Evolutionary conservation across 2,113 vertebrate species (phyloP), one percentile per base, ranked within the genome.

Genomic region (Cynocephalus volans): DNA sequence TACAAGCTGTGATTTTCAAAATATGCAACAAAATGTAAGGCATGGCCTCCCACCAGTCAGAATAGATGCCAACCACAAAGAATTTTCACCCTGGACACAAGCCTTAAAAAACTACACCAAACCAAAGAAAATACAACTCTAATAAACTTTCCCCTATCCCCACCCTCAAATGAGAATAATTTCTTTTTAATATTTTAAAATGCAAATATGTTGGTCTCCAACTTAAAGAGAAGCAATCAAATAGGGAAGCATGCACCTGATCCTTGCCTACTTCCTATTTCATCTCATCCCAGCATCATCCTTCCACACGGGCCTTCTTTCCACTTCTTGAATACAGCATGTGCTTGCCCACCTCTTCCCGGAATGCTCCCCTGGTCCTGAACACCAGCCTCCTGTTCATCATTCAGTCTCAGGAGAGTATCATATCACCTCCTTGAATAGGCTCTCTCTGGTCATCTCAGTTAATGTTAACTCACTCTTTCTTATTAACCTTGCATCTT

Each of bases 71-170:
- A 84, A 36, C 21, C 33, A 58, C 21, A 70, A 73, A 75, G 45
- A 70, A 75, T 80, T 92, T 58, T 54, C 45, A 64, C 58, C 33
- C 31, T 79, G 81, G 56, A 75, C 24, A 64, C 6, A 19, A 54
- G n/a, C 70, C 64, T 86, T 75, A 48, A 94, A 73, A 92, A 92
- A 17, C 13, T 54, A 94, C 75, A 79, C 12, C 31, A 82, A 94
- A 94, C 41, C 48, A 85, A 81, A 58, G 41, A 76, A 97, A 94
- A 86, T 9, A 80, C 8, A 95, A 72, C 36, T 93, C 93, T 58
- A 72, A 91, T 82, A 65, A 92, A 62, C 18, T 77, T 92, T 62
- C 24, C 24, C 21, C 41, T 95, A 23, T 8, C 24, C 3, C 3
- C 23, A 54, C 10, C 10, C 13, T 62, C 58, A 89, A 88, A 73